Base-by-base conservation (phyloP, 2,113 vertebrate species). In the Galemys pyrenaicus region DNA sequence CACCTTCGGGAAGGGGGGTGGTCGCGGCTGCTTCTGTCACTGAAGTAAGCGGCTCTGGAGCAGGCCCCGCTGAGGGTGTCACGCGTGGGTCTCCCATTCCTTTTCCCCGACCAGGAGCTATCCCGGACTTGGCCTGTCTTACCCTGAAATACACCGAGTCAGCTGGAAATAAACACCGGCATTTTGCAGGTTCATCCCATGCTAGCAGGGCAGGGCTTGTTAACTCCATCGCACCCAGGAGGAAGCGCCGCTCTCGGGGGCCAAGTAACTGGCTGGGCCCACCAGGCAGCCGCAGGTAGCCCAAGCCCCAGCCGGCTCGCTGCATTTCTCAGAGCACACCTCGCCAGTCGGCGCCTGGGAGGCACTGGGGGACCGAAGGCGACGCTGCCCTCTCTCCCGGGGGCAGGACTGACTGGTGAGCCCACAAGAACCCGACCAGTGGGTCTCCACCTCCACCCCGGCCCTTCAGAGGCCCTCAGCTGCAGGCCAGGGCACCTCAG, bases 41-140 rank as follows among this genome's bases (percentile, higher is more conserved):
- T 28, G 73, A 37, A 39, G 24, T 17, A 35, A 0, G 0, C 6
- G 13, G 12, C 10, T 7, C 60, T 1, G n/a, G 26, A 4, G 51
- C 28, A 37, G 65, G 58, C 79, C 35, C 8, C 35, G 70, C 46
- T 68, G 39, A 9, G 9, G 16, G 1, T 46, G 87, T 60, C 92
- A 19, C 9, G 26, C 62, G 65, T 28, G 26, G n/a, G 75, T n/a
- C 89, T 54, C 67, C 32, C 2, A 2, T 10, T 46, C 5, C 41
- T 46, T 65, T 37, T 37, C 13, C 60, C 46, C 62, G 77, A 17
- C 28, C 32, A 32, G 64, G n/a, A 24, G 62, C 35, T 10, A n/a
- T 4, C 41, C 41, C 17, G 30, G 35, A 35, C 8, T 3, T 2
- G 28, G 78, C 67, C 68, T 12, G 22, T 54, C 60, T 71, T 10